Percentiles rank a stretch among this genome's conserved stretches.
These are phyloP conservation scores for Chelidonichthys spinosus DNA, from an alignment of 2,797 vertebrate genomes.

Conservation along the genomic window DNA sequence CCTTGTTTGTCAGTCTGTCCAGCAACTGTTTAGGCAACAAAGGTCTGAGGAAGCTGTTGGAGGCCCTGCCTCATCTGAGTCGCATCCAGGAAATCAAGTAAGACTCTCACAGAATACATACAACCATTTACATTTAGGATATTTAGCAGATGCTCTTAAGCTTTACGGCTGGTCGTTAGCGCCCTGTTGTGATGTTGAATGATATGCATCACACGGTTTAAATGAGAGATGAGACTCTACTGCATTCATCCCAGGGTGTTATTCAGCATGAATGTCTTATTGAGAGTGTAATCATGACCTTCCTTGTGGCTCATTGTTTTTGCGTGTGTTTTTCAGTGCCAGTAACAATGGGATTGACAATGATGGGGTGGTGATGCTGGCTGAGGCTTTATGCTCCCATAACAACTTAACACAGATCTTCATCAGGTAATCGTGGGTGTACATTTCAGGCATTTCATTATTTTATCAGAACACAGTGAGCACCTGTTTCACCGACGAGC, in stretches of 20 bases:
- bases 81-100: slow-evolving; percentile 79
- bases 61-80: slow-evolving; percentile 61
- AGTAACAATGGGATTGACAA: slow-evolving; percentile 84
- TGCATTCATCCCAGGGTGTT: background rate
- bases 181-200: background rate
- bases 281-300: background rate
- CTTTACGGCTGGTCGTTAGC: no score
- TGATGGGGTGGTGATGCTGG: slow-evolving; percentile 78
- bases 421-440: slow-evolving; percentile 81
- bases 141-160: no score
- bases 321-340: slow-evolving; percentile 77
- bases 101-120: slow-evolving; percentile 26
- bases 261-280: background rate
- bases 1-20: slow-evolving; percentile 72
- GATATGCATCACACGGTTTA: background rate
- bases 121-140: no score
- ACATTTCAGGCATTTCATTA: background rate
- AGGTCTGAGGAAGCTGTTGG: slow-evolving; percentile 76
- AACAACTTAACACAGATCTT: slow-evolving; percentile 73
- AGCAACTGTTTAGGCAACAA: slow-evolving; percentile 74
- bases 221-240: background rate
- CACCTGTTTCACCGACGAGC: background rate
- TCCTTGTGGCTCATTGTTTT: background rate
- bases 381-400: slow-evolving; percentile 71
- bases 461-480: background rate